Evolutionary conservation across 2,888 invertebrate genomes (phyloP), one percentile per base, ranked within the genome.

Genomic region (Mimumesa dahlbomi): DNA sequence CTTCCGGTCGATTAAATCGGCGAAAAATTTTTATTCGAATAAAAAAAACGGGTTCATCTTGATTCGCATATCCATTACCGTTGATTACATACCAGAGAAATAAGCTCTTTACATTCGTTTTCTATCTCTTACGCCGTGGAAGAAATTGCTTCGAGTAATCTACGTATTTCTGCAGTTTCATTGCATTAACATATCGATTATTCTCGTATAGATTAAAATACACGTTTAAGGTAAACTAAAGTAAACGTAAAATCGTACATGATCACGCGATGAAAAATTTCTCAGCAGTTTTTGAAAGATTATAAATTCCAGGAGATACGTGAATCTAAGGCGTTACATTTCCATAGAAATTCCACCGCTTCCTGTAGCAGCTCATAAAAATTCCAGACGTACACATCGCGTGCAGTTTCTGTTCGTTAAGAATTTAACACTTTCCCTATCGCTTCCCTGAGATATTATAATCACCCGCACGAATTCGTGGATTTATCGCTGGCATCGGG

Each of bases 1-100:
- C 40, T 40, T 40, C 9, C 9, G 16, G 40, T 40, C 40, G 40
- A 40, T 40, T 40, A 40, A 40, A 16, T 40, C 40, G 16, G 9
- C 16, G 16, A 16, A 9, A 9, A 40, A 11, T 34, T 40, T 36
- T 36, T 13, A n/a, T 36, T n/a, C 36, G 13, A 36, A 4, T 11
- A 4, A 36, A 36, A 36, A 29, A 29, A 29, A 9, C 7, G 6
- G 9, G 29, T 29, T 6, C 25, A 3, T 25, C 4, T 7, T 25
- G 7, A 5, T 3, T 2, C 29, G 29, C 9, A 9, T 29, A 29
- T 34, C 34, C 34, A 34, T n/a, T 34, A n/a, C 9, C 11, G 9
- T 34, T n/a, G 34, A 34, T 34, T 34, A 1, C 2, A 34, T n/a
- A 3, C 34, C n/a, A 9, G 34, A 9, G n/a, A 34, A 34, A 34